These are phyloP conservation scores for Erebia aethiops DNA, from an alignment of 2,888 invertebrate genomes.

Conservation along the genomic window DNA sequence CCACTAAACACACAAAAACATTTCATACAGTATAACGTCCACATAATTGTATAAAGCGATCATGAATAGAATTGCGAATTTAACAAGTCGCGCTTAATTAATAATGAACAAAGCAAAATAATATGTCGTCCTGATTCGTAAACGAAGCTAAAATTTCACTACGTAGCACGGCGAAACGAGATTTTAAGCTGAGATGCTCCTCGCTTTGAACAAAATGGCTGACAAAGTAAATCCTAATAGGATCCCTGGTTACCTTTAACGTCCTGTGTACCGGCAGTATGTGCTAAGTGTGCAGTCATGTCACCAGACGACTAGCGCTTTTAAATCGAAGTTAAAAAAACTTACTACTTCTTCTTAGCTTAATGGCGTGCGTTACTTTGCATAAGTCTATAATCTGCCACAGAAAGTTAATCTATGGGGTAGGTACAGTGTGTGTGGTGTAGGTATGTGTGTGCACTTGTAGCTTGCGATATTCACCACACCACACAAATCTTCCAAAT, in stretches of 20 bases:
- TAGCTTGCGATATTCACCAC: too few species aligned
- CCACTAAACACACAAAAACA: background rate
- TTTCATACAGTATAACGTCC: background rate
- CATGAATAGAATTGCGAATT: background rate
- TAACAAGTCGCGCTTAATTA: background rate
- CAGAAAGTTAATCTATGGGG: too few species aligned
- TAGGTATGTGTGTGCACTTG: too few species aligned
- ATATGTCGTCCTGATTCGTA: too few species aligned
- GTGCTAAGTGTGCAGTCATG: slow-evolving; percentile 3
- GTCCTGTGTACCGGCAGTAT: background rate
- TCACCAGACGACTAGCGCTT: too few species aligned
- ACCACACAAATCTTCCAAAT: too few species aligned
- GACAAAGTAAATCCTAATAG: slow-evolving; percentile 2
- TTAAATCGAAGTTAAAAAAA: too few species aligned
- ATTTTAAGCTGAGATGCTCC: background rate
- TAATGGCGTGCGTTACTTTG: too few species aligned
- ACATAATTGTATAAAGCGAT: background rate
- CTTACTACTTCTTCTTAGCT: too few species aligned
- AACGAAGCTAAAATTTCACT: too few species aligned
- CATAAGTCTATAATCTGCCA: too few species aligned
- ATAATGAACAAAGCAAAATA: background rate
- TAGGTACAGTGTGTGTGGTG: too few species aligned
- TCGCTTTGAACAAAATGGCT: background rate
- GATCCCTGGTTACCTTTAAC: background rate
- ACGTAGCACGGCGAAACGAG: background rate